phyloP scores from a whole-genome alignment of 37 sponge, comb jelly and placozoan species.

The Agelas oroides region DNA sequence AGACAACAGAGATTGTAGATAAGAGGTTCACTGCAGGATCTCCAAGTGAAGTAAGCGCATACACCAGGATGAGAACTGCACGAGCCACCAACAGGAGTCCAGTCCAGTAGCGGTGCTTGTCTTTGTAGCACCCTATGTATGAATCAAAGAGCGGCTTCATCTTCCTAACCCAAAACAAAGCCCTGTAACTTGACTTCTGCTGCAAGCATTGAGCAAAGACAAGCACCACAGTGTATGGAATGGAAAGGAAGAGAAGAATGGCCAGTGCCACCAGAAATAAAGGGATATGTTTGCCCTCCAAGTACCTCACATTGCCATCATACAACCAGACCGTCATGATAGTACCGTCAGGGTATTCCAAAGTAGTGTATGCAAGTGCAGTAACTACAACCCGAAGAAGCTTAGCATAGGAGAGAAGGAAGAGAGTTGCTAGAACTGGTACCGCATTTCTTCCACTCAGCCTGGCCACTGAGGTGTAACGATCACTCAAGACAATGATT shows the following conservation, averaged over 20 bases:
- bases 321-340: background rate
- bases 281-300: background rate
- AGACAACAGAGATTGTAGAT: no score
- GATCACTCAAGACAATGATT: background rate
- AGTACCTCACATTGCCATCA: conserved; percentile 3
- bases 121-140: conserved; percentile 1
- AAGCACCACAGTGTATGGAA: background rate
- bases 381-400: conserved; percentile 6
- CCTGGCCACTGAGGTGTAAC: background rate
- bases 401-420: background rate
- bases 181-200: background rate
- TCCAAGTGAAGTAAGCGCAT: no score
- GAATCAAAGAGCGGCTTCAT: conserved; percentile 7
- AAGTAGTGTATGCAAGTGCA: background rate
- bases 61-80: background rate
- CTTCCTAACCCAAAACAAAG: background rate
- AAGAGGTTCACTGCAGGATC: no score
- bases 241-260: background rate
- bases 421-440: conserved; percentile 9
- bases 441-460: conserved; percentile 4
- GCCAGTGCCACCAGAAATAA: background rate
- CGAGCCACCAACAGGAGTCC: background rate
- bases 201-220: background rate
- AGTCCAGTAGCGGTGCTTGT: background rate
- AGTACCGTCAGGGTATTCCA: background rate